These are phyloP conservation scores for Diachasma alloeum DNA, from an alignment of 1,140 invertebrate genomes.

Conservation along the genomic window DNA sequence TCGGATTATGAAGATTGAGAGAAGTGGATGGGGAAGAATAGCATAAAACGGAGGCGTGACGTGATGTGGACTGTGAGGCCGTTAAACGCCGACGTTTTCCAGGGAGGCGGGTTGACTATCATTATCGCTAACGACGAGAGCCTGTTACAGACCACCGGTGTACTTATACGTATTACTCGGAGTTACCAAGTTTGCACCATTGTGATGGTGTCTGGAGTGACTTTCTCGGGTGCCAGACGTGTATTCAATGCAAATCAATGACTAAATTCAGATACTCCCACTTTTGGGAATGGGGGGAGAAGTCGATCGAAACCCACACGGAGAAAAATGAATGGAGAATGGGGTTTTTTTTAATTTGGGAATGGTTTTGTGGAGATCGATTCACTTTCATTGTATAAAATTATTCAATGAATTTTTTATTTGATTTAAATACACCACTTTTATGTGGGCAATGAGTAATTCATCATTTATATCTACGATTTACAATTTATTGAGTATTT, in stretches of 20 bases:
- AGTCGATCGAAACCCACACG: background rate
- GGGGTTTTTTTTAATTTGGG: no score
- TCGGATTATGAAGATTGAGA: background rate
- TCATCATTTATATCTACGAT: no score
- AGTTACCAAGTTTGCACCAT: slow-evolving; percentile 31
- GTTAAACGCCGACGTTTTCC: slow-evolving; percentile 19
- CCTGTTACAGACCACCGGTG: background rate
- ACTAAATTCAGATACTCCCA: slow-evolving; percentile 22
- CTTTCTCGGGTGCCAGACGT: background rate
- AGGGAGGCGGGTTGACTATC: slow-evolving; percentile 27
- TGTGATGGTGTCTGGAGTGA: slow-evolving; percentile 12
- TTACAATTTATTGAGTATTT: no score
- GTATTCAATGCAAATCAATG: slow-evolving; percentile 38
- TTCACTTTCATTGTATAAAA: no score
- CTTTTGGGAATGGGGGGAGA: background rate
- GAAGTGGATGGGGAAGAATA: background rate
- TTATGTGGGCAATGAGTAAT: no score
- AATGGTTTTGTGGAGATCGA: no score
- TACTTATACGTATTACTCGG: slow-evolving; percentile 4
- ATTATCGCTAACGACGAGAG: slow-evolving; percentile 30
- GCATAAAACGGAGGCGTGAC: background rate
- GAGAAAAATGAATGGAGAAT: background rate
- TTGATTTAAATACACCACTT: no score
- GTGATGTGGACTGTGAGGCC: background rate
- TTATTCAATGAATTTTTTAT: no score